A percentile compares a stretch with the other conserved stretches of the same genome.
Evolutionary conservation across 1,140 invertebrate genomes (phyloP).

Genomic region (Drosophila insularis): DNA sequence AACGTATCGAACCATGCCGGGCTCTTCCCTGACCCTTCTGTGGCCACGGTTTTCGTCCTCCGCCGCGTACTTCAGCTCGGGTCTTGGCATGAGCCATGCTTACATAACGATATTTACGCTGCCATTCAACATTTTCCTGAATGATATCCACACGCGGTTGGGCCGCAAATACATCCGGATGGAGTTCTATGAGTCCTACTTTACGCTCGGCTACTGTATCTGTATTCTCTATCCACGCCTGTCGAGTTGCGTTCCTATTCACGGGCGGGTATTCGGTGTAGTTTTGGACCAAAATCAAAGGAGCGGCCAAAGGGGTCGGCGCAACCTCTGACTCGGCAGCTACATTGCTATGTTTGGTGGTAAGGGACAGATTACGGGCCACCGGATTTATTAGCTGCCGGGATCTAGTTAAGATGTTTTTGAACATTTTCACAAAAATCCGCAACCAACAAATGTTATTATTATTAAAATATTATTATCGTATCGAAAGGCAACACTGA

Average conservation of each 20-base stretch:
- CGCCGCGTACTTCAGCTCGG: slow-evolving; percentile 92
- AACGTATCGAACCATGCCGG: slow-evolving; percentile 94
- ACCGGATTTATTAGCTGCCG: slow-evolving; percentile 54
- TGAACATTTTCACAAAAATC: slow-evolving; percentile 60
- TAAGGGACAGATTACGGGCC: slow-evolving; percentile 47
- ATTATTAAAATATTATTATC: no score
- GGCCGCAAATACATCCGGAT: slow-evolving; percentile 93
- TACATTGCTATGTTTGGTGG: slow-evolving; percentile 9
- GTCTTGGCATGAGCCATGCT: slow-evolving; percentile 89
- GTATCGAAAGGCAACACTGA: no score
- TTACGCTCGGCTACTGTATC: slow-evolving; percentile 91
- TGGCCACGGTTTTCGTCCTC: slow-evolving; percentile 96
- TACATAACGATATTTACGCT: slow-evolving; percentile 91
- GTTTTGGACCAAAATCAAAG: slow-evolving; percentile 60
- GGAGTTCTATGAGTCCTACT: slow-evolving; percentile 92
- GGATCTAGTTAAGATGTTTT: slow-evolving; percentile 71
- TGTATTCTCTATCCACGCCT: slow-evolving; percentile 97
- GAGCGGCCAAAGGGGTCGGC: slow-evolving; percentile 5
- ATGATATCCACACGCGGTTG: slow-evolving; percentile 95
- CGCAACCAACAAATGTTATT: neutral
- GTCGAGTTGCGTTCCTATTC: slow-evolving; percentile 82
- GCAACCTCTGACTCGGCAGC: neutral
- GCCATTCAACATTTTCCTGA: slow-evolving; percentile 94
- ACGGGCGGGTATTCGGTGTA: slow-evolving; percentile 49
- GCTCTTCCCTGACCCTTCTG: slow-evolving; percentile 96